These are phyloP conservation scores for Otocyon megalotis DNA, from an alignment of 2,113 vertebrate species.

Conservation along the genomic window DNA sequence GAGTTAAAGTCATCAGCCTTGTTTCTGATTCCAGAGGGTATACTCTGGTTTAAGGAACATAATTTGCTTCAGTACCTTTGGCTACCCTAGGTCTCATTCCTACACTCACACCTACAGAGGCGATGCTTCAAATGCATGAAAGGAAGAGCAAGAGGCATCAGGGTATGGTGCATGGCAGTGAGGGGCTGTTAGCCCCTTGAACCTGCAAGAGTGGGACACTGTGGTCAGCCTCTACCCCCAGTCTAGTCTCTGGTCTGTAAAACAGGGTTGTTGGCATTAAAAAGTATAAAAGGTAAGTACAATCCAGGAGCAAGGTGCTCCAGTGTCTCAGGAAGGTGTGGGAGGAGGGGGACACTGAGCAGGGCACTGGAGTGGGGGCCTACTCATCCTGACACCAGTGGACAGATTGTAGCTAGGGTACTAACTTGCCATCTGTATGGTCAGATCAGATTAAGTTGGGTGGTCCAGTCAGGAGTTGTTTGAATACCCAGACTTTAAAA, in stretches of 20 bases:
- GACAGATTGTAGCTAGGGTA: background rate
- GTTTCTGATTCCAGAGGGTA: background rate
- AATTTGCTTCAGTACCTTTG: background rate
- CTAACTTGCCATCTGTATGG: background rate
- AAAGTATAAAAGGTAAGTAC: background rate
- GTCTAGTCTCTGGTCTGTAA: background rate
- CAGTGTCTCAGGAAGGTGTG: background rate
- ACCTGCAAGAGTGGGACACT: too few relatives aligned
- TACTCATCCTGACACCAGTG: background rate
- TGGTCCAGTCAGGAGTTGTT: background rate
- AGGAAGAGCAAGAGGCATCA: background rate
- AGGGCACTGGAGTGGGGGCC: background rate
- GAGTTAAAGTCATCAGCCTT: background rate
- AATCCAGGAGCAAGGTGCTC: background rate
- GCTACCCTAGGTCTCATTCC: background rate
- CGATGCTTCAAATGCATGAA: background rate
- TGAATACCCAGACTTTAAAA: conserved; percentile 2
- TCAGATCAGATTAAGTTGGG: background rate
- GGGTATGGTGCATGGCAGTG: rapidly evolving
- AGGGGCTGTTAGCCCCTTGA: background rate
- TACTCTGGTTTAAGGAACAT: background rate
- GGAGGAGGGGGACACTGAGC: background rate
- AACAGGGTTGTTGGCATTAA: background rate
- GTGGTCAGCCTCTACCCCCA: too few relatives aligned
- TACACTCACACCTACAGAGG: background rate